Conservation (phyloP, 2,888 invertebrate genomes). For the Pyrgus malvae region DNA sequence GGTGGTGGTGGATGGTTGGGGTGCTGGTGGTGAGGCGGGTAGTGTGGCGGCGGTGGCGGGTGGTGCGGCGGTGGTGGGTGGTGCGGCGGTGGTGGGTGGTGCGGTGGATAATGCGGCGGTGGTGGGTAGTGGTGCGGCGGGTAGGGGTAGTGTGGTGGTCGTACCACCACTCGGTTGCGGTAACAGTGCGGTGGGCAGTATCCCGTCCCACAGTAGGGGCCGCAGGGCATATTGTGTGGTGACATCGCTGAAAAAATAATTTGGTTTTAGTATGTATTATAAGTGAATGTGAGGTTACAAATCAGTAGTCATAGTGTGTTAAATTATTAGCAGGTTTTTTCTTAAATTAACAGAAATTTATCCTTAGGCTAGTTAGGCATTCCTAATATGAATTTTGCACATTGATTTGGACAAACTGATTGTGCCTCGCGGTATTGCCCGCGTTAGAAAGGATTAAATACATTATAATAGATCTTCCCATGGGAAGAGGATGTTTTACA, state of each 20-base stretch:
- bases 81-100: constrained; percentile 33
- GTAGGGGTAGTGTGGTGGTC: constrained; percentile 33
- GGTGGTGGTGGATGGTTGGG: constrained; percentile 4
- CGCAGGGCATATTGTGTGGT: constrained; percentile 57
- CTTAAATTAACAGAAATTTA: too few relatives aligned
- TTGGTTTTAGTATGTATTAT: not conserved
- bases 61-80: constrained; percentile 33
- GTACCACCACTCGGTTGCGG: constrained; percentile 36
- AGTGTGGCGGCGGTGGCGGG: constrained; percentile 29
- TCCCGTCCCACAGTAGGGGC: constrained; percentile 53
- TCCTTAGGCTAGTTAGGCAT: too few relatives aligned
- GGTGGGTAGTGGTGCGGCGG: constrained; percentile 32
- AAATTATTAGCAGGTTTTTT: too few relatives aligned
- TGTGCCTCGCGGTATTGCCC: too few relatives aligned
- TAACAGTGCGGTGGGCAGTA: constrained; percentile 58
- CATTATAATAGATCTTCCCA: too few relatives aligned
- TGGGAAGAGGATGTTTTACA: too few relatives aligned
- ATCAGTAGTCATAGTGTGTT: too few relatives aligned
- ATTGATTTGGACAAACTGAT: too few relatives aligned
- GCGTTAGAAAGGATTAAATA: too few relatives aligned
- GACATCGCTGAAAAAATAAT: constrained; percentile 54
- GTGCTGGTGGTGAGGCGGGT: constrained; percentile 31
- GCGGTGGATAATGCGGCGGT: constrained; percentile 31
- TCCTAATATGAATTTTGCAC: too few relatives aligned
- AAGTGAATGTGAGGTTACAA: not conserved